These are phyloP conservation scores for Pseudoatta argentina DNA, from an alignment of 1,140 invertebrate genomes.

Conservation along the genomic window DNA sequence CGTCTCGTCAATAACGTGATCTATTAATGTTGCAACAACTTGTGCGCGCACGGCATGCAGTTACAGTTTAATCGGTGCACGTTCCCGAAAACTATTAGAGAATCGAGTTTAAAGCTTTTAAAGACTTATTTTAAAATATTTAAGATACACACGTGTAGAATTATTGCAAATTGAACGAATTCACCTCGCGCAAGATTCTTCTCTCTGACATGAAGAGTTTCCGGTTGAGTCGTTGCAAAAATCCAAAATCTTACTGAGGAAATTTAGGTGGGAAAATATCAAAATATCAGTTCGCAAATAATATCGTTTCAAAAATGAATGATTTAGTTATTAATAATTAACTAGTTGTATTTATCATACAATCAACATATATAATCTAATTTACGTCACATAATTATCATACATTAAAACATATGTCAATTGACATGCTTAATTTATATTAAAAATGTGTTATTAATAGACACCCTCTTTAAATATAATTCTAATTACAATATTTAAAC, in stretches of 20 bases:
- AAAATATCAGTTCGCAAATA: not conserved
- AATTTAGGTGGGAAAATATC: not conserved
- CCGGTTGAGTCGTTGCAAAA: constrained; percentile 34
- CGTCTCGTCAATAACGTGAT: no score
- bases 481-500: not conserved
- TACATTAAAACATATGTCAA: not conserved
- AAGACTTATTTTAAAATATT: constrained; percentile 72
- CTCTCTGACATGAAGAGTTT: constrained; percentile 23
- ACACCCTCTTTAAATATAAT: not conserved
- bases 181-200: not conserved
- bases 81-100: constrained; percentile 26
- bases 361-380: not conserved
- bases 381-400: not conserved
- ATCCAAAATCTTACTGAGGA: not conserved
- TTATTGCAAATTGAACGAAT: constrained; percentile 75
- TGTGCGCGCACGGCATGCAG: constrained; percentile 22
- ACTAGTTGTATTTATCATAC: not conserved
- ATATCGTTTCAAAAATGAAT: not conserved
- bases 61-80: constrained; percentile 57
- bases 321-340: constrained; percentile 6
- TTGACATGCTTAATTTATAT: not conserved
- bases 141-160: constrained; percentile 49
- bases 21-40: constrained; percentile 67
- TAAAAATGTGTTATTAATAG: not conserved
- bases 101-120: constrained; percentile 45